Percentiles rank a stretch among this genome's conserved stretches.
Conservation (phyloP, 2,113 vertebrate species). For the Passer domesticus region DNA sequence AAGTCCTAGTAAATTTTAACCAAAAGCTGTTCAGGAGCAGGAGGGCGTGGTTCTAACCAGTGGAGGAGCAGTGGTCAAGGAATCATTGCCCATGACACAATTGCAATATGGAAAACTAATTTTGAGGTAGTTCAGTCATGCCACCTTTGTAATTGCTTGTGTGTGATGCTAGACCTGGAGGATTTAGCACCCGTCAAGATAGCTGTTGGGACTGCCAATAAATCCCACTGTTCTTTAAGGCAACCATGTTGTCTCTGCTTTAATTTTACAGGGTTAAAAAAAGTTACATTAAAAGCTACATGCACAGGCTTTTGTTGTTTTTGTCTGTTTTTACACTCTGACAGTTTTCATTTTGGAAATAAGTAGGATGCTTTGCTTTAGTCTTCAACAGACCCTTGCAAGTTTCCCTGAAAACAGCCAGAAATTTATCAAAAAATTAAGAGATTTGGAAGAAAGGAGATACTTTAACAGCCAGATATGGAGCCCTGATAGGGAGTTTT, state of each 20-base stretch:
- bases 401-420: neutral
- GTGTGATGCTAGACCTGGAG: neutral
- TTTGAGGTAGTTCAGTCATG: neutral
- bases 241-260: neutral
- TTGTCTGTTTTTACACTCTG: neutral
- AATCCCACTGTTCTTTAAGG: neutral
- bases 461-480: neutral
- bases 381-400: neutral
- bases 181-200: neutral
- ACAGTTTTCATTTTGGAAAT: neutral
- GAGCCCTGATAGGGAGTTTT: neutral
- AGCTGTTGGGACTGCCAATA: neutral
- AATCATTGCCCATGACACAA: fast-evolving
- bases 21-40: neutral
- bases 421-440: neutral
- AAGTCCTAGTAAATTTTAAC: neutral
- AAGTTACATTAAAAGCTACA: neutral
- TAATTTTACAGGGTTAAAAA: neutral
- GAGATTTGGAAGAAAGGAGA: neutral
- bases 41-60: neutral
- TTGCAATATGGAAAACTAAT: fast-evolving
- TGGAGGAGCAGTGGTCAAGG: neutral
- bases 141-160: neutral
- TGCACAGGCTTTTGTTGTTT: neutral
- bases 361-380: neutral